A percentile compares a stretch with the other conserved stretches of the same genome.
Conservation (phyloP, 2,113 vertebrate genomes). For the Seriola rivoliana region DNA sequence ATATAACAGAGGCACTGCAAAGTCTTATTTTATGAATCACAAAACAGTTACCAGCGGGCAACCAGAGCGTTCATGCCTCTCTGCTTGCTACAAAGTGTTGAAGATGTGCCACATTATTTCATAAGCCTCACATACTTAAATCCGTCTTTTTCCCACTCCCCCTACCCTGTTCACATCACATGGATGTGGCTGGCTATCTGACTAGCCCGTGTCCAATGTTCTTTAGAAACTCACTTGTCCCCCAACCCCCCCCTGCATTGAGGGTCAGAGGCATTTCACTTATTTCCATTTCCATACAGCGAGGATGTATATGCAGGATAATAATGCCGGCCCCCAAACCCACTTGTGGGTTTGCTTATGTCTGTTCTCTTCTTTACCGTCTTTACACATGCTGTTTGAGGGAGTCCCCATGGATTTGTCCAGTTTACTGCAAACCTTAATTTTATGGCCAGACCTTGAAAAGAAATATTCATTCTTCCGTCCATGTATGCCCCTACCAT, state of each 20-base stretch:
- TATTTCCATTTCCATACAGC: conserved; percentile 81
- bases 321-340: conserved; percentile 88
- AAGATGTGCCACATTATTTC: conserved; percentile 39
- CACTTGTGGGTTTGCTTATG: conserved; percentile 91
- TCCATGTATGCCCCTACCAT: conserved; percentile 35
- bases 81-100: not conserved
- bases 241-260: conserved; percentile 21
- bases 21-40: not conserved
- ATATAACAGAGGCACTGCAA: not conserved
- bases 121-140: conserved; percentile 38
- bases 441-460: conserved; percentile 81
- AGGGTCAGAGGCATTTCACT: conserved; percentile 49
- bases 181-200: conserved; percentile 30
- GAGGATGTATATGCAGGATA: conserved; percentile 88
- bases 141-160: conserved; percentile 19
- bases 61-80: not conserved
- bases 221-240: conserved; percentile 43
- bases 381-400: conserved; percentile 94
- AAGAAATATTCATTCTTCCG: conserved; percentile 63
- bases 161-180: conserved; percentile 41
- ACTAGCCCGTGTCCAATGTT: conserved; percentile 56
- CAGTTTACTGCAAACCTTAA: conserved; percentile 87
- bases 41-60: not conserved
- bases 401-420: conserved; percentile 87
- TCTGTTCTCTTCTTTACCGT: conserved; percentile 89